Evolutionary conservation across 2,888 invertebrate genomes (phyloP), one percentile per base, ranked within the genome.

Genomic region (Glaucopsyche alexis): DNA sequence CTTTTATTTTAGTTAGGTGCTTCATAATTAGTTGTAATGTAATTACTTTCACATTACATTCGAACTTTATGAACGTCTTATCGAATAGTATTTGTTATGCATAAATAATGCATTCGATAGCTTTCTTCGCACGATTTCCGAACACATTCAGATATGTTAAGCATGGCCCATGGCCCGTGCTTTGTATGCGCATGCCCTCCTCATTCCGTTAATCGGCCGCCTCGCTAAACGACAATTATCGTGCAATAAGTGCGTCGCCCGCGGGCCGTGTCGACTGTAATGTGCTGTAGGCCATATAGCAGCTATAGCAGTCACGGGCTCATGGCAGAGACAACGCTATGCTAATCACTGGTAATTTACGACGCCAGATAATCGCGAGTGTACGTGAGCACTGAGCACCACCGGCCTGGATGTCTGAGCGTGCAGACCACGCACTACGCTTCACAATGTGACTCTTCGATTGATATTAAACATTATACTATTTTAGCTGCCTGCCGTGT

Each of bases 341-440:
- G 92, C 87, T 90, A 93, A 93, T 91, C 87, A 83, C 81, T 81
- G 76, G 88, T 91, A 88, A 90, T 91, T 91, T 93, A 91, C 90
- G 89, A 90, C 83, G 85, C 80, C 80, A 86, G 90, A 89, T 91
- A 90, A 92, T 92, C 91, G 91, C 91, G 88, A 89, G 85, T 81
- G 89, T 89, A 90, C 91, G 91, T 91, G 91, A 89, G 86, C 82
- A 74, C 75, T 71, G 75, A 76, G 76, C 78, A 77, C 75, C 78
- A 77, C 60, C 77, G 78, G 76, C 76, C 74, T 78, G 81, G 78
- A 81, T 80, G 78, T 77, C 77, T 79, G 77, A 78, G 76, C 82
- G 80, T 79, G 77, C 77, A 45, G 72, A 78, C 76, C 78, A 78
- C 81, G 78, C 77, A 75, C 74, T 76, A 47, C 80, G 82, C 80